Evolutionary conservation across 2,888 invertebrate species (phyloP).

Genomic region (Dusona sp.): DNA sequence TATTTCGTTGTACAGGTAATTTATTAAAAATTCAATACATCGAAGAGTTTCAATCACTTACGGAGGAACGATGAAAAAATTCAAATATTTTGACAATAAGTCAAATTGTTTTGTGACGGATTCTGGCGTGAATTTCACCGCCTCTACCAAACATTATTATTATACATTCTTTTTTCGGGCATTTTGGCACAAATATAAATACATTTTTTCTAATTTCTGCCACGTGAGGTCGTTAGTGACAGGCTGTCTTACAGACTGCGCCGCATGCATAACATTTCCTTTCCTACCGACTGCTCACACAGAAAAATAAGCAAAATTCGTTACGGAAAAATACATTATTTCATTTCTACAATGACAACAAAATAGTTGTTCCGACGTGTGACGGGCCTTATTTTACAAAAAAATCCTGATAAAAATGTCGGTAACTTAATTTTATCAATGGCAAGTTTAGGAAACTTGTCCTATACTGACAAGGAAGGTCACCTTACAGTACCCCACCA

Average conservation of each 20-base stretch:
- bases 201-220: not conserved
- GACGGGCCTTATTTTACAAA: too few species aligned
- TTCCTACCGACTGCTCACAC: not conserved
- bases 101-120: conserved; percentile 40
- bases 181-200: not conserved
- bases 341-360: too few species aligned
- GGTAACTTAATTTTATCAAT: too few species aligned
- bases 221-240: conserved; percentile 2
- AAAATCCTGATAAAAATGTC: too few species aligned
- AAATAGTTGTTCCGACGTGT: too few species aligned
- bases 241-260: not conserved
- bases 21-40: not conserved
- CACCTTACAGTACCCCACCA: too few species aligned
- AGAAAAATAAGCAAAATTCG: not conserved
- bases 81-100: conserved; percentile 39
- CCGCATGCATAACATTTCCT: not conserved
- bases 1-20: not conserved
- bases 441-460: too few species aligned
- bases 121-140: conserved; percentile 50
- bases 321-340: not conserved
- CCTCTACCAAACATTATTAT: conserved; percentile 44
- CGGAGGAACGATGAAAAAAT: conserved; percentile 51
- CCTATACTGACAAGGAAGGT: too few species aligned
- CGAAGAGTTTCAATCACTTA: conserved; percentile 26
- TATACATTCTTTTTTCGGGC: not conserved